Evolutionary conservation across 2,888 invertebrate species (phyloP), one percentile per base, ranked within the genome.

Genomic region (Troglohyphantes excavatus): DNA sequence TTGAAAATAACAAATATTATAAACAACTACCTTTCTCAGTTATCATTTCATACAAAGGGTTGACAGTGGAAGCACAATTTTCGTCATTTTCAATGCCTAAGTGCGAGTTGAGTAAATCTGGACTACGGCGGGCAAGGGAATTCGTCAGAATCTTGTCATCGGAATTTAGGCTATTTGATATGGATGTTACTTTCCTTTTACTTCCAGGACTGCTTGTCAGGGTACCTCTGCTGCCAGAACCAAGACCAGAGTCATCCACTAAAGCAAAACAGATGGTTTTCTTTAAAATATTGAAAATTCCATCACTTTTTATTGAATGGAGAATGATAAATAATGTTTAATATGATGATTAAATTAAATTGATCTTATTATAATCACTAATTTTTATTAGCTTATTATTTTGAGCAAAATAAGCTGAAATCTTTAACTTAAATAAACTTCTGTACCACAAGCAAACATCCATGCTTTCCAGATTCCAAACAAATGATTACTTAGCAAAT

Each of bases 21-120:
- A n/a, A n/a, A n/a, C n/a, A 53, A 59, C 43, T 63, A 91, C 91
- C 63, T 89, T 91, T 91, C 79, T 89, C 89, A 68, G 78, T 91
- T 63, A 89, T 79, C 89, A 91, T 91, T 65, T 91, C 91, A 89
- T 91, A 91, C 9, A 91, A 23, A 13, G 91, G 91, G 68, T 91
- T 91, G 19, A 91, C 88, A 6, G 88, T 68, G 27, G 87, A 79
- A 26, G 39, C 82, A 23, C 78, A 78, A 33, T 79, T 72, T 21
- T 90, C 89, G 26, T 84, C 89, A 65, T 63, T 70, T 59, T 82
- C 83, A 27, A 78, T 13, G 3, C 65, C 63, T 19, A 78, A 78
- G 53, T 83, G 89, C 17, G 89, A 83, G 72, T 76, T 78, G 13
- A 84, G 63, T 21, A 78, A 33, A 39, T 84, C 84, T 39, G 83